Evolutionary conservation across 2,113 vertebrate genomes (phyloP).

Genomic region (Pithys albifrons): DNA sequence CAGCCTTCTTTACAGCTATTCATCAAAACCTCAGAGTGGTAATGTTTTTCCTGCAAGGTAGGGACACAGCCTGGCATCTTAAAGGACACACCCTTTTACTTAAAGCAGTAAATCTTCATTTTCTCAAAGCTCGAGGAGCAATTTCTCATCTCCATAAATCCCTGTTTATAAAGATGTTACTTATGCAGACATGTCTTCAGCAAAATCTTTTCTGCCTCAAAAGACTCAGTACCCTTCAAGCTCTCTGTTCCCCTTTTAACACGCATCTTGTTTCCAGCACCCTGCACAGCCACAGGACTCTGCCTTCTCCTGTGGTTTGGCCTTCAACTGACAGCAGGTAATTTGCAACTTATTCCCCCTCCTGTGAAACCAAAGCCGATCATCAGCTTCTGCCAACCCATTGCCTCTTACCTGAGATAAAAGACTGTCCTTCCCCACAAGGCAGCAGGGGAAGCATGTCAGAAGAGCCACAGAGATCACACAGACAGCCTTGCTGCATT

Average conservation of each 20-base stretch:
- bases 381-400: background rate
- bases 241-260: background rate
- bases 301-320: background rate
- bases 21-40: background rate
- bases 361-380: background rate
- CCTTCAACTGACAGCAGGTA: background rate
- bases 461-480: background rate
- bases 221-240: background rate
- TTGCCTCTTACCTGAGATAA: background rate
- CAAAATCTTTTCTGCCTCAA: constrained; percentile 1
- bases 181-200: background rate
- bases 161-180: background rate
- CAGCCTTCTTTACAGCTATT: background rate
- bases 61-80: background rate
- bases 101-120: constrained; percentile 1
- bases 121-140: background rate
- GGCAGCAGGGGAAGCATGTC: background rate
- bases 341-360: background rate
- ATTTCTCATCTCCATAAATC: background rate
- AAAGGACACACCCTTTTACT: background rate
- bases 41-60: background rate
- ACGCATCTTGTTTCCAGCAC: background rate
- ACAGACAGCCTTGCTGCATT: background rate
- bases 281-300: background rate
- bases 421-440: background rate